These are phyloP conservation scores for Cichladusa arquata DNA, from an alignment of 2,113 vertebrate species.

Conservation along the genomic window DNA sequence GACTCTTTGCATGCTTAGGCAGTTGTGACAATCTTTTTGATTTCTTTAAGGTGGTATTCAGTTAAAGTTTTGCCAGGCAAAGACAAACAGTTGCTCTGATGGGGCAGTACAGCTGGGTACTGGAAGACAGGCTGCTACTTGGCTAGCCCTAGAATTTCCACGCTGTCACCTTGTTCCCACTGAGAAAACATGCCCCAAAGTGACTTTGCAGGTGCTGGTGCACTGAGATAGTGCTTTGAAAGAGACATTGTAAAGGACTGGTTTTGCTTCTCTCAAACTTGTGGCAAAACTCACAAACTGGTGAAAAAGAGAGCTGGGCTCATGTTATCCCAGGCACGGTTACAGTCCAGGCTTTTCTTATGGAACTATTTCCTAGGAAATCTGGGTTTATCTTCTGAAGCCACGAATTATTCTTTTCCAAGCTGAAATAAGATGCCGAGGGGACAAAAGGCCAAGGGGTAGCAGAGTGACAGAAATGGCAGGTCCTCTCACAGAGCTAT, in stretches of 20 bases:
- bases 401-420: slow-evolving; percentile 36
- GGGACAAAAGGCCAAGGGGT: slow-evolving; percentile 50
- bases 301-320: background rate
- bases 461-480: slow-evolving; percentile 54
- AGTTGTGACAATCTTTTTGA: background rate
- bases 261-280: background rate
- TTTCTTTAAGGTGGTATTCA: background rate
- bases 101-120: background rate
- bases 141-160: background rate
- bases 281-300: background rate
- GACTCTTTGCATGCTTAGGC: background rate
- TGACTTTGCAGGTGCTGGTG: background rate
- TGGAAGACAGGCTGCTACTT: background rate
- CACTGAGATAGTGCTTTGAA: background rate
- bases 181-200: background rate
- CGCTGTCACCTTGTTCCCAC: background rate
- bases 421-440: slow-evolving; percentile 47
- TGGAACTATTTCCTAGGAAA: slow-evolving; percentile 25
- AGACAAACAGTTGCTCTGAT: background rate
- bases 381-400: slow-evolving; percentile 45
- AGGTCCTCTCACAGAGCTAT: slow-evolving; percentile 52
- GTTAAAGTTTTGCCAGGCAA: background rate
- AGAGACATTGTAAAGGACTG: background rate
- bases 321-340: background rate
- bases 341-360: background rate